Evolutionary conservation across 2,888 invertebrate genomes (phyloP), one percentile per base, ranked within the genome.

Genomic region (Hirtodrosophila cameraria): DNA sequence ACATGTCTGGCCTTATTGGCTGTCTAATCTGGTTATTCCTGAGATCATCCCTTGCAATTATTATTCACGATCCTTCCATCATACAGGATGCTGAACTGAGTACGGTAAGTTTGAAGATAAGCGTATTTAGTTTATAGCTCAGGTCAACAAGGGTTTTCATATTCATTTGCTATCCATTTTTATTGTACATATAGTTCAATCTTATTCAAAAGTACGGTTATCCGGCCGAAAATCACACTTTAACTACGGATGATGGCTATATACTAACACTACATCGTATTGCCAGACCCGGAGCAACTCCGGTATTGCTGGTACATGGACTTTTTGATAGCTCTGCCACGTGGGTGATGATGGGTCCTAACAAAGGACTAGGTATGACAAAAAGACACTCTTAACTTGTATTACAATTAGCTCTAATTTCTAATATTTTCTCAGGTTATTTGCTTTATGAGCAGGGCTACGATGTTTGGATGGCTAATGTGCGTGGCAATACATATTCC

Each of bases 391-490:
- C n/a, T n/a, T 12, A 5, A 5, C 0, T n/a, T 7, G 4, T 6
- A 25, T n/a, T n/a, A n/a, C n/a, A n/a, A n/a, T n/a, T 33, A 0
- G 16, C 5, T 52, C 20, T 50, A 36, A 1, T n/a, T 1, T n/a
- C n/a, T 1, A 0, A 0, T 2, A 16, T 6, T 16, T 2, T 1
- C 4, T 13, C 39, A 89, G 90, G 78, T 12, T 90, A 90, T 58
- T 65, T 89, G 28, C 82, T 95, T 3, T 93, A 94, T 2, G 94
- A 95, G 75, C 91, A 92, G 76, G 94, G 94, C n/a, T 95, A 93
- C 75, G 95, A 95, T 67, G 94, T 95, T 0, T 97, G 97, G 97
- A 90, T 97, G 91, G 94, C 95, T 0, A 97, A 97, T 87, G 93
- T 93, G 9, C 93, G 97, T 3, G 97, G 97, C 6, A 96, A 94